These are phyloP conservation scores for Andinoacara biseriatus DNA, from an alignment of 2,113 vertebrate genomes.

Conservation along the genomic window DNA sequence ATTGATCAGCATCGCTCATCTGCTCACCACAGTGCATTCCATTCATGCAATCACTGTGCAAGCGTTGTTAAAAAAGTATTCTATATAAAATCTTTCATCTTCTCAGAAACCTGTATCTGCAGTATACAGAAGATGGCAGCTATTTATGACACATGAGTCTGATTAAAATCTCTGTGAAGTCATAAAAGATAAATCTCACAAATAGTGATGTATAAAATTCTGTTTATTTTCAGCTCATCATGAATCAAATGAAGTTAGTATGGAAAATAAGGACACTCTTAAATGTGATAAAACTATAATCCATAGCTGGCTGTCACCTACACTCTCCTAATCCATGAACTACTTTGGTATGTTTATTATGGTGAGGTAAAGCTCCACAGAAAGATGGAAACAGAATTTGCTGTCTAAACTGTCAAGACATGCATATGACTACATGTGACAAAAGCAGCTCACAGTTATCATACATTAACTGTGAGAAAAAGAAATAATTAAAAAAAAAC, in stretches of 20 bases:
- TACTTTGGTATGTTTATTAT: too few relatives aligned
- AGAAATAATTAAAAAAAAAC: too few relatives aligned
- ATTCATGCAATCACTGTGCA: not conserved
- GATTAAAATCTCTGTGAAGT: not conserved
- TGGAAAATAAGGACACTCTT: not conserved
- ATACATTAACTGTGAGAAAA: too few relatives aligned
- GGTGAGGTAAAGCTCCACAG: too few relatives aligned
- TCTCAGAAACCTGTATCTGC: not conserved
- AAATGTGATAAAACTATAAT: too few relatives aligned
- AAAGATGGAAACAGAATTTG: too few relatives aligned
- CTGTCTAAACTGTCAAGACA: not conserved
- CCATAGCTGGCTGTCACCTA: too few relatives aligned
- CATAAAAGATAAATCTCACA: constrained; percentile 20
- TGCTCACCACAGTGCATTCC: not conserved
- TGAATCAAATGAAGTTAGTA: not conserved
- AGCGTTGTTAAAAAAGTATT: not conserved
- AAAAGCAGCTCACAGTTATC: too few relatives aligned
- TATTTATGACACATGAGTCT: not conserved
- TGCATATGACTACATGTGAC: too few relatives aligned
- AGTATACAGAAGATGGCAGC: not conserved
- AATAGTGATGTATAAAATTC: not conserved
- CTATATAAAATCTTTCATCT: not conserved
- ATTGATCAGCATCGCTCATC: not conserved
- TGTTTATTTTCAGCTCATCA: not conserved
- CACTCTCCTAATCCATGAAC: too few relatives aligned